Conservation (phyloP, 2,113 vertebrate species). For the Raphicerus campestris region DNA sequence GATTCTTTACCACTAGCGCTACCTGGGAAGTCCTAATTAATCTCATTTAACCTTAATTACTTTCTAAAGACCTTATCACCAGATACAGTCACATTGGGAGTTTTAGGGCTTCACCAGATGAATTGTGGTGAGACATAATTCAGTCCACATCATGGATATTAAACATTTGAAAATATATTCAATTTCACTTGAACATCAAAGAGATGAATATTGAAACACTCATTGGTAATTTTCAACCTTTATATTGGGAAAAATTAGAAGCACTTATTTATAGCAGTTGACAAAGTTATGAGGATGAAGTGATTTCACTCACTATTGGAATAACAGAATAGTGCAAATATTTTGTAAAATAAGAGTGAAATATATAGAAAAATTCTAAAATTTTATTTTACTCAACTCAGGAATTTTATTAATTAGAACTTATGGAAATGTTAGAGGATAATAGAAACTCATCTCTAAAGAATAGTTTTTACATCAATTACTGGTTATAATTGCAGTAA, state of each 20-base stretch:
- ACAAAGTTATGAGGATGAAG: neutral
- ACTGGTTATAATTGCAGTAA: neutral
- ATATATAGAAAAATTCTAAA: neutral
- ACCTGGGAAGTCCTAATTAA: neutral
- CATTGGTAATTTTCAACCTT: neutral
- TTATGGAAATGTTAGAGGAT: neutral
- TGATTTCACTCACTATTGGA: neutral
- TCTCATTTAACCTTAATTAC: neutral
- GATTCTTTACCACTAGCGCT: neutral
- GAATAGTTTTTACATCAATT: neutral
- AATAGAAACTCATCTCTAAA: neutral
- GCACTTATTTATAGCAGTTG: neutral
- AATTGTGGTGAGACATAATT: neutral
- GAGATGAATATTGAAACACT: neutral
- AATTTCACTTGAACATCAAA: neutral
- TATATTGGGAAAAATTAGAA: neutral
- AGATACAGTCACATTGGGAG: neutral
- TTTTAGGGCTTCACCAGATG: neutral
- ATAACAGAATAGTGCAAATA: slow-evolving; percentile 8
- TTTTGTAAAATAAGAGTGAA: neutral
- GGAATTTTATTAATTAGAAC: neutral
- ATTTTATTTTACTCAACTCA: neutral
- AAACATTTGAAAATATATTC: slow-evolving; percentile 14
- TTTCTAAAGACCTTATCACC: neutral
- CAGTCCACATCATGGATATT: neutral